phyloP scores from a whole-genome alignment of 2,888 invertebrate genomes.

The Empis livida region DNA sequence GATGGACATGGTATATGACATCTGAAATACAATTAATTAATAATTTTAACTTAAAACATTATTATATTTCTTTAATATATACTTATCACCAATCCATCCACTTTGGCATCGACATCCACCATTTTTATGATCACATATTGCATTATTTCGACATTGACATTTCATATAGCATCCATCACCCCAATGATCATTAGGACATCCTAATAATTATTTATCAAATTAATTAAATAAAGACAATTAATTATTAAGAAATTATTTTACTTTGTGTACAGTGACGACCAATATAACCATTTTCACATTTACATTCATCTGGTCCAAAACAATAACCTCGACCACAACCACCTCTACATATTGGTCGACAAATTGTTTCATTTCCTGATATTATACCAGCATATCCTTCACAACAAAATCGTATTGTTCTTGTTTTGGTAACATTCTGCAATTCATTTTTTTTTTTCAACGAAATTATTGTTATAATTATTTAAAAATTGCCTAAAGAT shows the following conservation, averaged over 20 bases:
- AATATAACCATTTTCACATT: constrained; percentile 41
- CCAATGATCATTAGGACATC: constrained; percentile 56
- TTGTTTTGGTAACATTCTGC: constrained; percentile 54
- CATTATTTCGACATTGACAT: constrained; percentile 50
- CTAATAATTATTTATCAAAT: constrained; percentile 28
- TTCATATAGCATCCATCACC: constrained; percentile 57
- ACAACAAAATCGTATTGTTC: constrained; percentile 60
- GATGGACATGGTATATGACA: constrained; percentile 30
- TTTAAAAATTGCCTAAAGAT: too few relatives aligned
- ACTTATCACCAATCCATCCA: constrained; percentile 59
- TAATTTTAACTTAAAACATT: neutral
- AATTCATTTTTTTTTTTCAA: constrained; percentile 13
- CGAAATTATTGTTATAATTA: too few relatives aligned
- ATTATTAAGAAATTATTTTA: constrained; percentile 14
- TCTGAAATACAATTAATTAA: constrained; percentile 14
- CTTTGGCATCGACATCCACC: constrained; percentile 53
- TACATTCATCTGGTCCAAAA: constrained; percentile 46
- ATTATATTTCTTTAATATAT: constrained; percentile 18
- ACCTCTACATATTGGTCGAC: constrained; percentile 32
- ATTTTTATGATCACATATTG: constrained; percentile 48
- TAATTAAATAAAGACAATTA: neutral
- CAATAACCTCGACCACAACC: constrained; percentile 39
- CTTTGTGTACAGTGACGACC: constrained; percentile 32
- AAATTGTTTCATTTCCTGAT: constrained; percentile 29
- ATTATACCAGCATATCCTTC: constrained; percentile 52